These are phyloP conservation scores for Bostrychus sinensis DNA, from an alignment of 2,113 vertebrate genomes.

Conservation along the genomic window DNA sequence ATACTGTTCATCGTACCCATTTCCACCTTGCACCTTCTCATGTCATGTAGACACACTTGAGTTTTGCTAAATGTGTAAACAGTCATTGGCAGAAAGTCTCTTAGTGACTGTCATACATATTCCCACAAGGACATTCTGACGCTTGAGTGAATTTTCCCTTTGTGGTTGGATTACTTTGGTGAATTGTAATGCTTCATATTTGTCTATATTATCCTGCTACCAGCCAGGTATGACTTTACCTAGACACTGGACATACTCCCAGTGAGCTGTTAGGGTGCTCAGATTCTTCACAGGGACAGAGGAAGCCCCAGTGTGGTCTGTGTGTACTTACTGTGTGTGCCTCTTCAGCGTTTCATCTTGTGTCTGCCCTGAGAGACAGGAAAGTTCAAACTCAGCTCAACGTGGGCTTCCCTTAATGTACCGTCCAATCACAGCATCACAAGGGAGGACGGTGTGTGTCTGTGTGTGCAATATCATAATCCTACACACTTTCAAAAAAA, in stretches of 20 bases:
- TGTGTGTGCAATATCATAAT: conserved; percentile 31
- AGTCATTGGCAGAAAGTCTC: no score
- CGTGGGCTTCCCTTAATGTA: conserved; percentile 35
- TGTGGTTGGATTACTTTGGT: no score
- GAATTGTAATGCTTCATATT: neutral
- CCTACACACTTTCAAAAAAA: conserved; percentile 13
- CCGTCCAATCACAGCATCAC: conserved; percentile 19
- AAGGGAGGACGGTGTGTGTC: conserved; percentile 13
- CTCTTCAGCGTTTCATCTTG: conserved; percentile 35
- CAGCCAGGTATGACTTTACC: neutral
- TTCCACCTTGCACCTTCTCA: no score
- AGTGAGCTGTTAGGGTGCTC: neutral
- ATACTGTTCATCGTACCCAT: no score
- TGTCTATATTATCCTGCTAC: conserved; percentile 1
- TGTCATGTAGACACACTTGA: no score
- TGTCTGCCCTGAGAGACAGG: conserved; percentile 26
- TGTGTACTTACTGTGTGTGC: conserved; percentile 41
- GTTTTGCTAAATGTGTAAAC: no score
- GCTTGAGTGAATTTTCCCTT: no score
- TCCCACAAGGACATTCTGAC: no score
- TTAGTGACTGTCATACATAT: no score
- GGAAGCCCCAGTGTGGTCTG: conserved; percentile 7
- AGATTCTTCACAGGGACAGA: neutral
- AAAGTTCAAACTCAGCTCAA: conserved; percentile 28
- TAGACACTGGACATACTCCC: neutral